Evolutionary conservation across 2,888 invertebrate species (phyloP).

Genomic region (Ophion slaviceki): DNA sequence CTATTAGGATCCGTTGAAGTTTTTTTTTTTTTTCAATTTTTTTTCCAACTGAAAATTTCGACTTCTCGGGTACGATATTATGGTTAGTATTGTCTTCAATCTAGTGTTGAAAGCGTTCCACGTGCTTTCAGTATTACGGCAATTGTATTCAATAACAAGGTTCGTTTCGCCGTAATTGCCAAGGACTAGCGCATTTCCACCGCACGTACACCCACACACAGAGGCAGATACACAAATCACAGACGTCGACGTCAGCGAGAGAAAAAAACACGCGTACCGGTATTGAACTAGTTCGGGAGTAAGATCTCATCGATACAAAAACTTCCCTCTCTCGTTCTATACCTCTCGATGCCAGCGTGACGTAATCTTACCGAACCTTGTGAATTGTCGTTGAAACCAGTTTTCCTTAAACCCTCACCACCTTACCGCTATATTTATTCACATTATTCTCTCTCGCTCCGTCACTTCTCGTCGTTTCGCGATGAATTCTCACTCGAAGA

Average conservation of each 20-base stretch:
- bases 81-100: background rate
- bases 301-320: slow-evolving; percentile 28
- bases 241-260: slow-evolving; percentile 17
- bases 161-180: slow-evolving; percentile 25
- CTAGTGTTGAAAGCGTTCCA: background rate
- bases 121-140: slow-evolving; percentile 9
- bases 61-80: background rate
- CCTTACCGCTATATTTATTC: slow-evolving; percentile 12
- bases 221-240: slow-evolving; percentile 1
- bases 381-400: slow-evolving; percentile 49
- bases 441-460: background rate
- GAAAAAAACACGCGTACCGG: slow-evolving; percentile 41
- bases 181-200: slow-evolving; percentile 25
- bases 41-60: background rate
- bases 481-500: slow-evolving; percentile 3
- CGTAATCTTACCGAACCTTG: slow-evolving; percentile 30
- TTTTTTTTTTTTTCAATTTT: background rate
- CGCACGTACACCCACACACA: slow-evolving; percentile 6
- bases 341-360: background rate
- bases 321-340: background rate
- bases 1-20: too few species aligned
- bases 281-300: slow-evolving; percentile 47
- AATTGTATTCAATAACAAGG: slow-evolving; percentile 20
- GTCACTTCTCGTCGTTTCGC: background rate
- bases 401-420: slow-evolving; percentile 18